Conservation (phyloP, 2,113 vertebrate genomes). For the Penelope pileata region DNA sequence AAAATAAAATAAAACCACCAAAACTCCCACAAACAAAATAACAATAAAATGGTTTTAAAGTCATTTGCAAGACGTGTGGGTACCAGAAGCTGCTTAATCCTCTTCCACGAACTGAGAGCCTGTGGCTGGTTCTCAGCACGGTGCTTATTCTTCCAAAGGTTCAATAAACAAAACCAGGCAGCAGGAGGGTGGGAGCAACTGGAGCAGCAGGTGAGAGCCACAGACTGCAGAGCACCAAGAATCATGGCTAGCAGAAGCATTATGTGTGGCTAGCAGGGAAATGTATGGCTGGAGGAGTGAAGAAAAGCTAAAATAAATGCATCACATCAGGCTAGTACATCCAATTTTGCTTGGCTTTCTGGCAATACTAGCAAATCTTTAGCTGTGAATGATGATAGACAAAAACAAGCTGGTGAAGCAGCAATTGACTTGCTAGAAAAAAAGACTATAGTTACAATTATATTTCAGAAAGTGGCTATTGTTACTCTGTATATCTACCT, state of each 20-base stretch:
- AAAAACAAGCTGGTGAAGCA: neutral
- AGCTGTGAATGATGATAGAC: neutral
- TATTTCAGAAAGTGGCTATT: neutral
- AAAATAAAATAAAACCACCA: neutral
- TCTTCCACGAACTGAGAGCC: neutral
- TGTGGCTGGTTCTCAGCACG: neutral
- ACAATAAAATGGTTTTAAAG: neutral
- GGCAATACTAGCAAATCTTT: neutral
- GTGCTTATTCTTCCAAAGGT: neutral
- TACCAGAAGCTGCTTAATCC: neutral
- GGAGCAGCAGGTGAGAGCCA: neutral
- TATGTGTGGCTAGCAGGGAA: neutral
- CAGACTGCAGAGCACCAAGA: neutral
- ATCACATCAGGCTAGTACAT: neutral
- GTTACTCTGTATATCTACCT: neutral
- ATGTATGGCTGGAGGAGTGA: neutral
- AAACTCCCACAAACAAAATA: neutral
- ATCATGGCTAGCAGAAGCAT: neutral
- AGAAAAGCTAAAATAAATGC: neutral
- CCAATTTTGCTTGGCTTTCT: fast-evolving
- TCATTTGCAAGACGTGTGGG: neutral
- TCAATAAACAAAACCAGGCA: neutral
- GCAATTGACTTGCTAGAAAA: neutral
- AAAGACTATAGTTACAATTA: neutral
- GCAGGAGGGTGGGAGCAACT: neutral